Base-by-base conservation (phyloP, 2,888 invertebrate species). In the Polyommatus iphigenia region DNA sequence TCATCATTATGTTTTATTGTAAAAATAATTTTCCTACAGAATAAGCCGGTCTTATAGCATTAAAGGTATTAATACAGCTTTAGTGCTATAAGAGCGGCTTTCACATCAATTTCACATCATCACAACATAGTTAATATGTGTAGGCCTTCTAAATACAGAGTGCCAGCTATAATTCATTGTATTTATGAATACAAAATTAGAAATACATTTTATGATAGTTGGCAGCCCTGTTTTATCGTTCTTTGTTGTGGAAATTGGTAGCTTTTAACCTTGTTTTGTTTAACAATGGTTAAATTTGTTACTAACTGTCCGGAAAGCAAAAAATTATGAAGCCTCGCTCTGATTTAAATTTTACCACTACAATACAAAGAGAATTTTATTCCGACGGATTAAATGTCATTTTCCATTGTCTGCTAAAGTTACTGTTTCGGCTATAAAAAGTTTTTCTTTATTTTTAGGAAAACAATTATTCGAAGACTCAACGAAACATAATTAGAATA, bases 241-340 rank as follows among this genome's bases (percentile, higher is more conserved):
- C 89, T 89, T 90, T 91, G 89, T 90, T 89, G 84, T 87, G 83
- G 84, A 85, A 87, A 85, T 87, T 85, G 84, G 78, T 81, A 77
- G 79, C 78, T 75, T 77, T 80, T 77, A 77, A 77, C 77, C 77
- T 78, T 79, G 79, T 78, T 79, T 80, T 85, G 84, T 81, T 84
- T 78, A 78, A 59, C 76, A 72, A 78, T 80, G 77, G 78, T 78
- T 75, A 75, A 71, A 76, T 78, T 79, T 72, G 77, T 78, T 79
- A 29, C 24, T 54, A 54, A 75, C 75, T 54, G 75, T 54, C 75
- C 75, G 75, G 75, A 75, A 75, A 75, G 75, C 75, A 75, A 75
- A 75, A 75, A 75, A 75, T 54, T 54, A 75, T 75, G 18, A 50
- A 50, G 75, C 75, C 75, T 32, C 75, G 75, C 75, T 75, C 75